Evolutionary conservation across 2,888 invertebrate species (phyloP).

Genomic region (Hololepta plana): DNA sequence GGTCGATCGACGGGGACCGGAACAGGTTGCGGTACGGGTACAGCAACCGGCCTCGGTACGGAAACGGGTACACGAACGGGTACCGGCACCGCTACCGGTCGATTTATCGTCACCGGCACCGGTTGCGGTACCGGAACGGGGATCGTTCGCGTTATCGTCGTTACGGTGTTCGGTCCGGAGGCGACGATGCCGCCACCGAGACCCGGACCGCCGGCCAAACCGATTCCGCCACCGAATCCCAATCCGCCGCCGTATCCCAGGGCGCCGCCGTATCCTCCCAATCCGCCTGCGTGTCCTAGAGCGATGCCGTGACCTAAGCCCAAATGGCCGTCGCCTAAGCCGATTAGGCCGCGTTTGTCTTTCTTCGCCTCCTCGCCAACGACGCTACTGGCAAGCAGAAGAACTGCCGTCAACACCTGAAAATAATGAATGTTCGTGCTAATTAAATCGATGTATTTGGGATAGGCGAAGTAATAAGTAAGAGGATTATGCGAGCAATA

Average conservation of each 20-base stretch:
- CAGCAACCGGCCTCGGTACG: constrained; percentile 11
- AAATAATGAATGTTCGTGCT: no score
- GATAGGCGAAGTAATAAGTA: no score
- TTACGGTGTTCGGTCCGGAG: constrained; percentile 11
- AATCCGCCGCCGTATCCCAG: constrained; percentile 9
- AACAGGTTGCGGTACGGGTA: constrained; percentile 10
- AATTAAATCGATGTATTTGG: no score
- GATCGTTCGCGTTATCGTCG: constrained; percentile 15
- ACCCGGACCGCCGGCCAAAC: constrained; percentile 4
- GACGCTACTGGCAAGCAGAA: constrained; percentile 6
- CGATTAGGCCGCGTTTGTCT: constrained; percentile 12
- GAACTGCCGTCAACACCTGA: constrained; percentile 10
- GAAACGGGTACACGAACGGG: constrained; percentile 14
- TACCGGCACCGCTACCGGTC: constrained; percentile 14
- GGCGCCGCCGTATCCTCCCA: constrained; percentile 9
- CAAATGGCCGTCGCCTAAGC: constrained; percentile 11
- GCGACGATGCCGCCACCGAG: constrained; percentile 9
- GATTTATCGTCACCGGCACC: constrained; percentile 13
- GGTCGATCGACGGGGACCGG: constrained; percentile 14
- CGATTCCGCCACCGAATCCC: constrained; percentile 8
- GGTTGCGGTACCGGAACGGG: constrained; percentile 15
- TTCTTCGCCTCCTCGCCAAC: constrained; percentile 10
- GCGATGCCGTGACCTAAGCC: constrained; percentile 8
- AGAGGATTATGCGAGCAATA: no score
- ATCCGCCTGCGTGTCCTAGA: constrained; percentile 8